phyloP scores from a whole-genome alignment of 2,797 vertebrate genomes.

The Gallinago nigripennis region DNA sequence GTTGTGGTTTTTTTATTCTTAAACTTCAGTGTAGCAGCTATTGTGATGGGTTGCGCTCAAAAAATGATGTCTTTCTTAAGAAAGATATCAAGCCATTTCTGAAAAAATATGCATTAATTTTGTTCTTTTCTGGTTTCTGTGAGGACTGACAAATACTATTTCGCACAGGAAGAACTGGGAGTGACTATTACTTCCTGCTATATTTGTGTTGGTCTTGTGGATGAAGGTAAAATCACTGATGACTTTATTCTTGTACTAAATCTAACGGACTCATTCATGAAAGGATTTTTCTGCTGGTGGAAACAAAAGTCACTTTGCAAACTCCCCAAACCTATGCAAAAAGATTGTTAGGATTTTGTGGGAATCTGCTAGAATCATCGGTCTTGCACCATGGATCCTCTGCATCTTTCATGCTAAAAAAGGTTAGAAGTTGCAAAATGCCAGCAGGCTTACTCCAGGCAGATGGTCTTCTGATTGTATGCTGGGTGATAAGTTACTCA shows the following conservation, averaged over 20 bases:
- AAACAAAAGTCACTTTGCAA: not conserved
- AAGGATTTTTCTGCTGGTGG: not conserved
- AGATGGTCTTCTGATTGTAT: rapidly evolving
- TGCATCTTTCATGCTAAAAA: not conserved
- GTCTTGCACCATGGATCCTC: not conserved
- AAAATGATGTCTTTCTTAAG: not conserved
- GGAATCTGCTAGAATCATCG: not conserved
- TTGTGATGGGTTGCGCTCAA: not conserved
- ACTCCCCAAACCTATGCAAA: not conserved
- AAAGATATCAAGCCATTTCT: not conserved
- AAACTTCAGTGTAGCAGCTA: not conserved
- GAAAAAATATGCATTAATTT: not conserved
- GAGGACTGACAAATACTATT: not conserved
- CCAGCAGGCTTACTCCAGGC: not conserved
- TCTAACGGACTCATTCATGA: not conserved
- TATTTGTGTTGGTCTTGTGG: not conserved
- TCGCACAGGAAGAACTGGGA: not conserved
- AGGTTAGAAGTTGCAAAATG: not conserved
- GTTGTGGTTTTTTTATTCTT: no score
- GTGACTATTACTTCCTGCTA: not conserved
- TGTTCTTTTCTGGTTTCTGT: not conserved
- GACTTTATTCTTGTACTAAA: not conserved
- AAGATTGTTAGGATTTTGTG: not conserved
- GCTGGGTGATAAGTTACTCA: not conserved
- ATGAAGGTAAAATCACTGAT: not conserved